phyloP scores from a whole-genome alignment of 2,888 invertebrate species.

The Agonopterix arenella region DNA sequence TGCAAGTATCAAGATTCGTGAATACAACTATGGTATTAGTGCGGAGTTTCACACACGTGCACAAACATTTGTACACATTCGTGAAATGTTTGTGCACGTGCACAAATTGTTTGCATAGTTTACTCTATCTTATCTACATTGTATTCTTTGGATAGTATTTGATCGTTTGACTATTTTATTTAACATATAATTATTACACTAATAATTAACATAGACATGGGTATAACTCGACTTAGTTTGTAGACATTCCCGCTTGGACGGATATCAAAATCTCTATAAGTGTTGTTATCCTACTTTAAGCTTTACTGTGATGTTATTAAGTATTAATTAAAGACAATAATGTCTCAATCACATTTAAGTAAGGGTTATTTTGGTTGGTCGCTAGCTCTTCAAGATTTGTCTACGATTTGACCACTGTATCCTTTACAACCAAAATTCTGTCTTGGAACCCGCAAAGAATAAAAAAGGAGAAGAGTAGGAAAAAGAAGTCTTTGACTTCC shows the following conservation, averaged over 20 bases:
- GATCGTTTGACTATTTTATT: slow-evolving; percentile 21
- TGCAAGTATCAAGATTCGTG: slow-evolving; percentile 15
- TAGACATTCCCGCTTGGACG: slow-evolving; percentile 64
- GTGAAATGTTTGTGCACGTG: not conserved
- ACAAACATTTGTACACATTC: not conserved
- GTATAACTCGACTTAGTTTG: slow-evolving; percentile 38
- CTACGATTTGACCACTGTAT: too few relatives aligned
- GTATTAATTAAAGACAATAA: slow-evolving; percentile 6
- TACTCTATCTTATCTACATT: slow-evolving; percentile 18
- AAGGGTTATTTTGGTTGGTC: too few relatives aligned
- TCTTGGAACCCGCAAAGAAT: too few relatives aligned
- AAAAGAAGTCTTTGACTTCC: too few relatives aligned
- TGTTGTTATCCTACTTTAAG: slow-evolving; percentile 28
- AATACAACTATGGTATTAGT: slow-evolving; percentile 23
- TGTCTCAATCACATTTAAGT: too few relatives aligned
- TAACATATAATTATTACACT: slow-evolving; percentile 26
- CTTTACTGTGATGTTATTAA: slow-evolving; percentile 12
- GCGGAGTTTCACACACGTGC: not conserved
- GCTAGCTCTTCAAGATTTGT: too few relatives aligned
- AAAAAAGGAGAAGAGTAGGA: too few relatives aligned
- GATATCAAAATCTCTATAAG: slow-evolving; percentile 51
- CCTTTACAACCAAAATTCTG: too few relatives aligned
- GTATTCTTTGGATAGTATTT: slow-evolving; percentile 33
- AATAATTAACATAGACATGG: slow-evolving; percentile 38
- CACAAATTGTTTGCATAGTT: slow-evolving; percentile 5